A percentile compares a stretch with the other conserved stretches of the same genome.
Conservation (phyloP, 2,797 vertebrate species). For the Chaetophractus vellerosus region DNA sequence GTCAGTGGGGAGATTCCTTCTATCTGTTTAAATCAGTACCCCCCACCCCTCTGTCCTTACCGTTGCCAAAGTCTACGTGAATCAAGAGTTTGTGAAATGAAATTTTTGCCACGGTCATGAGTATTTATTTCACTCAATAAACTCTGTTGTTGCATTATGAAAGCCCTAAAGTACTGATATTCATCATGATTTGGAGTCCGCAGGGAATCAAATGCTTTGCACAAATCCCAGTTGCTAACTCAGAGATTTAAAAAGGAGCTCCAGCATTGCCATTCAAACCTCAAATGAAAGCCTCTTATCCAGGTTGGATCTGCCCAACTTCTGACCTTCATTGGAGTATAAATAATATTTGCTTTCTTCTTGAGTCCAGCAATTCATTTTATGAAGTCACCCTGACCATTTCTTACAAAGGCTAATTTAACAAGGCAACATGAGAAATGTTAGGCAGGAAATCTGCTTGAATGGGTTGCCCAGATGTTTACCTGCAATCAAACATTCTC, state of each 20-base stretch:
- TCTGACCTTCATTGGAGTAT: not conserved
- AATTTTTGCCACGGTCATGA: not conserved
- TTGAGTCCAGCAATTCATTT: not conserved
- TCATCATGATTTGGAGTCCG: not conserved
- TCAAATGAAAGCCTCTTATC: not conserved
- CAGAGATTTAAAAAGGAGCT: constrained; percentile 39
- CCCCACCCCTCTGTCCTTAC: not conserved
- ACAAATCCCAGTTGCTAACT: not conserved
- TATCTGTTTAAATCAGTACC: not conserved
- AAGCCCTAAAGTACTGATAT: not conserved
- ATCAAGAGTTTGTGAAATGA: not conserved
- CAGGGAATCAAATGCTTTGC: not conserved
- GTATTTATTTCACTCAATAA: not conserved
- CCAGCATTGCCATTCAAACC: constrained; percentile 1
- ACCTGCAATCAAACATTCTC: not conserved
- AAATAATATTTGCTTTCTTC: constrained; percentile 12
- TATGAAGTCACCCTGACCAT: not conserved
- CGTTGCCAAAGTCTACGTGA: not conserved
- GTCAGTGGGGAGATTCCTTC: not conserved
- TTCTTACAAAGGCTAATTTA: not conserved
- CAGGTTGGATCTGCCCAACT: not conserved
- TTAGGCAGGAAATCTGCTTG: not conserved
- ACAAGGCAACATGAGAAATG: rapidly evolving
- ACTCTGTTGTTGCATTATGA: not conserved
- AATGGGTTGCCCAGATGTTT: not conserved